Evolutionary conservation across 2,888 invertebrate species (phyloP).

Genomic region (Malthinus flaveolus): DNA sequence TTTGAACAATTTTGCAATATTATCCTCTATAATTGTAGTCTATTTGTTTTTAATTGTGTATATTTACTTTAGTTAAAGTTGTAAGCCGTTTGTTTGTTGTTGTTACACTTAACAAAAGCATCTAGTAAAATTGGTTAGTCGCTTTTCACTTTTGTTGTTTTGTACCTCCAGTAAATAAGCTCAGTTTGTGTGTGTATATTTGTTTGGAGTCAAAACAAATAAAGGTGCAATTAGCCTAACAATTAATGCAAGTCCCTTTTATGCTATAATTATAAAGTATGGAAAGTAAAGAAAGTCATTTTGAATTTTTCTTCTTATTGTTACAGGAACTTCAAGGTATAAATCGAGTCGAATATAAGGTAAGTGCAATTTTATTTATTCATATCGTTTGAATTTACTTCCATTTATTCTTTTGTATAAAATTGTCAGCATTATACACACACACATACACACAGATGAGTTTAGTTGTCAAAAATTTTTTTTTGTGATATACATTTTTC

Average conservation of each 20-base stretch:
- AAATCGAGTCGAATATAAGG: no score
- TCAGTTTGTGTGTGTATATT: slow-evolving; percentile 2
- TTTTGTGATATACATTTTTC: neutral
- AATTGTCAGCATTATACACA: neutral
- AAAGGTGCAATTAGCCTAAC: neutral
- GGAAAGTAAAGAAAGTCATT: no score
- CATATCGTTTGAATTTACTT: neutral
- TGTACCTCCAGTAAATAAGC: slow-evolving; percentile 3
- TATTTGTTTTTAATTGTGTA: neutral
- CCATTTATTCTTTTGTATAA: neutral
- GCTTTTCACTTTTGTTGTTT: slow-evolving; percentile 6
- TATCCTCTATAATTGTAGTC: neutral
- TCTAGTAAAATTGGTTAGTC: slow-evolving; percentile 10
- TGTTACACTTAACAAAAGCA: slow-evolving; percentile 7
- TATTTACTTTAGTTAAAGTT: neutral
- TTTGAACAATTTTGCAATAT: no score
- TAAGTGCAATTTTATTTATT: no score
- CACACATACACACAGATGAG: neutral
- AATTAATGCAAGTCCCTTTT: no score
- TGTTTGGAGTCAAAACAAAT: slow-evolving; percentile 4
- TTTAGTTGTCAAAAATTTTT: slow-evolving; percentile 2
- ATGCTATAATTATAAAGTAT: no score
- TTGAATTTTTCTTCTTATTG: no score
- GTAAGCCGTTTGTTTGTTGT: slow-evolving; percentile 9
- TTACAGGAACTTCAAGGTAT: no score